phyloP scores from a whole-genome alignment of 2,797 vertebrate genomes.

The Philypnodon macrostomus region DNA sequence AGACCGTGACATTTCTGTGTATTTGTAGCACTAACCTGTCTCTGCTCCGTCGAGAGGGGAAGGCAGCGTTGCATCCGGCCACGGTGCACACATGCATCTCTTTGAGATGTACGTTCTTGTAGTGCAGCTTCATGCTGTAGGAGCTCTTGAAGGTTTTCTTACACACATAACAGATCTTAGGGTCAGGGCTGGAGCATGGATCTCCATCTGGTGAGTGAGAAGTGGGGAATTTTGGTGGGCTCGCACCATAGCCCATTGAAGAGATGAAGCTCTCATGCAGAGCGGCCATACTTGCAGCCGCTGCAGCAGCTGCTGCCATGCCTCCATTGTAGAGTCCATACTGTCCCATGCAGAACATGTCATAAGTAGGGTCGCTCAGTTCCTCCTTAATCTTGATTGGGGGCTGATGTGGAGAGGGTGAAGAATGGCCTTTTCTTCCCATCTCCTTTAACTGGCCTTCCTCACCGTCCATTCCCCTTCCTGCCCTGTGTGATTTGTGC shows the following conservation, averaged over 20 bases:
- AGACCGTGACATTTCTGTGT: too few relatives aligned
- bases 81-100: conserved; percentile 99
- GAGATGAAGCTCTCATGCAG: conserved; percentile 95
- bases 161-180: conserved; percentile 99
- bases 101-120: conserved; percentile 99
- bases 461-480: conserved; percentile 68
- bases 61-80: conserved; percentile 96
- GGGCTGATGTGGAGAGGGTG: conserved; percentile 83
- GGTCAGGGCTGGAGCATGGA: conserved; percentile 93
- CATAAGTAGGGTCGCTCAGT: conserved; percentile 93
- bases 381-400: conserved; percentile 97
- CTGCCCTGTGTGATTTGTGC: conserved; percentile 58
- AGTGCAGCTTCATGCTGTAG: conserved; percentile 99
- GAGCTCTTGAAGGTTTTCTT: conserved; percentile 99
- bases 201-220: conserved; percentile 90
- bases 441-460: conserved; percentile 82
- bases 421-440: conserved; percentile 84
- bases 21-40: conserved; percentile 89
- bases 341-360: conserved; percentile 99
- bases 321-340: conserved; percentile 93
- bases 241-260: conserved; percentile 91
- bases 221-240: conserved; percentile 89
- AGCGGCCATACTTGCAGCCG: conserved; percentile 95
- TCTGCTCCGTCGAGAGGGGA: conserved; percentile 97
- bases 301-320: conserved; percentile 83